Evolutionary conservation across 1,140 invertebrate species (phyloP).

Genomic region (Solen grandis): DNA sequence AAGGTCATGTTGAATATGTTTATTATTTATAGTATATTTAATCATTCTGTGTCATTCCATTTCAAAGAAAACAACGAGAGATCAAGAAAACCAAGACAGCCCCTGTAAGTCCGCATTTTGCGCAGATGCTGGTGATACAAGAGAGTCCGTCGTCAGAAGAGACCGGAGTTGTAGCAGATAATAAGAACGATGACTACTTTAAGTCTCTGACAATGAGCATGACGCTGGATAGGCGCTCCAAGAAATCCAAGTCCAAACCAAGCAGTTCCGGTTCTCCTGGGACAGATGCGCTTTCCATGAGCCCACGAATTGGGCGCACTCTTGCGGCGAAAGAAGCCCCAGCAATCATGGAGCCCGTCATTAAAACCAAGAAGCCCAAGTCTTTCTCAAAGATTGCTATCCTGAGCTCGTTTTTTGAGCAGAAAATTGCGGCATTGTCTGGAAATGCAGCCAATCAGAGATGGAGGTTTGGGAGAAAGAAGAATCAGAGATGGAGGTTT

Average conservation of each 20-base stretch:
- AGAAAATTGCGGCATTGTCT: constrained; percentile 71
- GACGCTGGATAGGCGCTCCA: constrained; percentile 70
- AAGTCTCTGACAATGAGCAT: constrained; percentile 73
- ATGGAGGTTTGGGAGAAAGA: constrained; percentile 22
- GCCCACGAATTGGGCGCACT: neutral
- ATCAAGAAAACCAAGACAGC: constrained; percentile 76
- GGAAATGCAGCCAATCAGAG: constrained; percentile 48
- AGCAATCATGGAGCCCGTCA: constrained; percentile 50
- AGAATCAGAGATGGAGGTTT: neutral
- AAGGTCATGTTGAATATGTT: too few species aligned
- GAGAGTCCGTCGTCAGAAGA: constrained; percentile 56
- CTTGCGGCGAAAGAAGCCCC: constrained; percentile 16
- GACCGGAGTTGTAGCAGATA: constrained; percentile 29
- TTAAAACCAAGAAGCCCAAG: constrained; percentile 51
- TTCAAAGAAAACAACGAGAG: constrained; percentile 69
- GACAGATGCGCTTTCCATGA: neutral
- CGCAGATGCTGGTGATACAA: constrained; percentile 48
- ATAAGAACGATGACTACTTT: constrained; percentile 63
- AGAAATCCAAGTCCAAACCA: neutral
- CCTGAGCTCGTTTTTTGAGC: constrained; percentile 77
- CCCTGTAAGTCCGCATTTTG: constrained; percentile 56
- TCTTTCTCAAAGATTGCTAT: constrained; percentile 75
- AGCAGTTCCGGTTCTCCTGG: neutral
- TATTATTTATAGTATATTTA: too few species aligned
- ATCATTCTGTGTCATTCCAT: too few species aligned